A percentile compares a stretch with the other conserved stretches of the same genome.
Evolutionary conservation across 2,113 vertebrate genomes (phyloP).

Genomic region (Octodon degus): DNA sequence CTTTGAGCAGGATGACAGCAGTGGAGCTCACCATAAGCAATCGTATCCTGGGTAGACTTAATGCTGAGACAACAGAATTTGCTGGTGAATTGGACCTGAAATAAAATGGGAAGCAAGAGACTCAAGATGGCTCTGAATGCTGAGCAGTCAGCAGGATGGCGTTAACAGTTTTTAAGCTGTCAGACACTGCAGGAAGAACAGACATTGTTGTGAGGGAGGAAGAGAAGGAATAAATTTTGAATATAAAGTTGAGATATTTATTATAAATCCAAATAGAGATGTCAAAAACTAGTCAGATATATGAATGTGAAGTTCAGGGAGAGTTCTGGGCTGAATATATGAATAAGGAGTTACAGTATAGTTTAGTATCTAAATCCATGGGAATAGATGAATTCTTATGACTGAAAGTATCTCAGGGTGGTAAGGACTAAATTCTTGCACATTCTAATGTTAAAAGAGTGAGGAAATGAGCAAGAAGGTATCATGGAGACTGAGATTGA

Average conservation of each 20-base stretch:
- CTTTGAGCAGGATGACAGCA: not conserved
- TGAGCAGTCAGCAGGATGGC: not conserved
- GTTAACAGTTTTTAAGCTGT: not conserved
- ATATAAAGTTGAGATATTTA: constrained; percentile 47
- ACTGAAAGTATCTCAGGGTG: not conserved
- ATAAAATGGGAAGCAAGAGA: not conserved
- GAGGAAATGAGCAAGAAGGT: not conserved
- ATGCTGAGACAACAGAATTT: not conserved
- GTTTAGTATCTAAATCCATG: not conserved
- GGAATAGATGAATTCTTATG: not conserved
- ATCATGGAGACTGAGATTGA: not conserved
- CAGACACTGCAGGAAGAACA: not conserved
- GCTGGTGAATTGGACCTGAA: not conserved
- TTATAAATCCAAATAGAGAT: constrained; percentile 22
- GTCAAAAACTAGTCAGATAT: constrained; percentile 59
- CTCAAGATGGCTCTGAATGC: not conserved
- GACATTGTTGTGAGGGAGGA: not conserved
- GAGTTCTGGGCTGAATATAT: constrained; percentile 49
- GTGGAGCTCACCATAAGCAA: not conserved
- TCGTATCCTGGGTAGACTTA: not conserved
- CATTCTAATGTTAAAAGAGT: not conserved
- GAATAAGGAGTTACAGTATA: not conserved
- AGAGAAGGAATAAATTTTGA: constrained; percentile 32
- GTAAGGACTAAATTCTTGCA: not conserved
- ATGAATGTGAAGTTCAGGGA: constrained; percentile 66